These are phyloP conservation scores for Micromesistius poutassou DNA, from an alignment of 2,797 vertebrate genomes.

Conservation along the genomic window DNA sequence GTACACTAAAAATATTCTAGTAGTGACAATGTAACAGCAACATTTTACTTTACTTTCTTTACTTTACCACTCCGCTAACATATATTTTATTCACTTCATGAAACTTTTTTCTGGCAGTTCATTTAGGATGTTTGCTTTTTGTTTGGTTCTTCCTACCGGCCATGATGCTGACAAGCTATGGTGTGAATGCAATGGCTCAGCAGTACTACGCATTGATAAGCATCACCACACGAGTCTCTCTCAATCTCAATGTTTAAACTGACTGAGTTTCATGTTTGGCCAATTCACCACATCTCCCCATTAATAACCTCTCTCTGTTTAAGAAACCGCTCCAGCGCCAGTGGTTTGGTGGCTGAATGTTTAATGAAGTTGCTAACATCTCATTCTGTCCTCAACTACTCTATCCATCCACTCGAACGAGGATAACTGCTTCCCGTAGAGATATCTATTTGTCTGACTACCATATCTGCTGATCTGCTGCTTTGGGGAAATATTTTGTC, in stretches of 20 bases:
- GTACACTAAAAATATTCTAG: not conserved
- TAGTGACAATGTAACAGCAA: not conserved
- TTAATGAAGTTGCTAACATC: conserved; percentile 16
- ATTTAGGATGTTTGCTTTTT: not conserved
- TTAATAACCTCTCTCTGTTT: conserved; percentile 7
- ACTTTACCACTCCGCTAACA: not conserved
- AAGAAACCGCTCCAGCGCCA: not conserved
- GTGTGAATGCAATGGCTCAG: not conserved
- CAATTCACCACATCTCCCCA: not conserved
- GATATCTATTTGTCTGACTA: not conserved
- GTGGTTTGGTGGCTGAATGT: conserved; percentile 16
- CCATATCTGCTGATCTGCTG: too few species aligned
- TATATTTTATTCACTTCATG: not conserved
- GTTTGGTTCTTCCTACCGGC: not conserved
- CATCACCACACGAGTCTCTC: not conserved
- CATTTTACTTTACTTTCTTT: not conserved
- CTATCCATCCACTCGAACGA: not conserved
- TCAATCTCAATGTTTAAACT: conserved; percentile 10
- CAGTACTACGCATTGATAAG: not conserved
- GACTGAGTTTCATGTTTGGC: conserved; percentile 4
- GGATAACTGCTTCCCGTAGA: not conserved
- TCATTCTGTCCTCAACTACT: not conserved
- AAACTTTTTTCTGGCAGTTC: not conserved
- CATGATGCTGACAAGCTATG: not conserved
- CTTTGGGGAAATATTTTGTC: conserved; percentile 21